A percentile compares a stretch with the other conserved stretches of the same genome.
Evolutionary conservation across 1,140 invertebrate genomes (phyloP).

Genomic region (Mylabris phalerata): DNA sequence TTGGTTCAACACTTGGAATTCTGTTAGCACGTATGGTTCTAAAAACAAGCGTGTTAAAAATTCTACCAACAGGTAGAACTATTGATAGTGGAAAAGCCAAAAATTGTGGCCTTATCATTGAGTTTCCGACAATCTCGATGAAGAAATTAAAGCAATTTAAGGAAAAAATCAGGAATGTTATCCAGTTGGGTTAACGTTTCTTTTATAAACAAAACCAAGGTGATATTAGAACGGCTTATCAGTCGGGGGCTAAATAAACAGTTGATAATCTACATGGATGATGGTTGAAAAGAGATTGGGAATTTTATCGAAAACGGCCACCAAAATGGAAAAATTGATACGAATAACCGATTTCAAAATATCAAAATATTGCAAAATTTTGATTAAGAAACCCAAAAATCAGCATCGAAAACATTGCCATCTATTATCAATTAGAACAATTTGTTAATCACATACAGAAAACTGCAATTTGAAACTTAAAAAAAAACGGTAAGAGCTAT

Average conservation of each 20-base stretch:
- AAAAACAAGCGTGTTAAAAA: constrained; percentile 72
- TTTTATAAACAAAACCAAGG: constrained; percentile 77
- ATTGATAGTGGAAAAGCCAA: constrained; percentile 77
- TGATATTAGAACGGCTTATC: constrained; percentile 55
- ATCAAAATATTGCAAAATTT: no score
- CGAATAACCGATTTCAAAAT: constrained; percentile 31
- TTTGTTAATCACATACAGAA: no score
- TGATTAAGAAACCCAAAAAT: no score
- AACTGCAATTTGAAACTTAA: no score
- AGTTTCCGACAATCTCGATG: constrained; percentile 67
- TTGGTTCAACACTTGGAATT: constrained; percentile 92
- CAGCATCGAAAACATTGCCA: no score
- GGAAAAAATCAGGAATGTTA: constrained; percentile 71
- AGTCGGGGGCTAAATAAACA: constrained; percentile 62
- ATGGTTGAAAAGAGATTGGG: constrained; percentile 85
- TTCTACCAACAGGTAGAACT: constrained; percentile 79
- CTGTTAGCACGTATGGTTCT: constrained; percentile 70
- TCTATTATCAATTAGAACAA: no score
- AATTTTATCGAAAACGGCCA: constrained; percentile 84
- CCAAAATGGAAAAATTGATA: constrained; percentile 74
- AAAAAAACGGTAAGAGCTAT: no score
- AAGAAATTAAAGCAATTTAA: constrained; percentile 64
- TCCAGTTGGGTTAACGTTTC: constrained; percentile 83
- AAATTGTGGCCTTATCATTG: constrained; percentile 71
- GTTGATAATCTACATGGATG: constrained; percentile 72